Evolutionary conservation across 2,113 vertebrate species (phyloP).

Genomic region (Leucoraja erinaceus): DNA sequence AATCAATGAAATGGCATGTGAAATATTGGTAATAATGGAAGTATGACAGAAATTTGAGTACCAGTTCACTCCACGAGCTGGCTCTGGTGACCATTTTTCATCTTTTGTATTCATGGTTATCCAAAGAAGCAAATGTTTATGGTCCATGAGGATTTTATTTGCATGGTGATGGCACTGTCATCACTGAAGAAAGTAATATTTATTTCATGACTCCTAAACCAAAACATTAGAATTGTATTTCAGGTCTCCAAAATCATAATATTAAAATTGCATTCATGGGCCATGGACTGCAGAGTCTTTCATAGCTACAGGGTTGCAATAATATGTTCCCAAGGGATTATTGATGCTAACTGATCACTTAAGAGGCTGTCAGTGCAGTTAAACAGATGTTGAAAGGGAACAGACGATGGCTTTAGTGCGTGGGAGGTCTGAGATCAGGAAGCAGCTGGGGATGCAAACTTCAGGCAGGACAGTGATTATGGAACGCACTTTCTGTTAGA

Average conservation of each 20-base stretch:
- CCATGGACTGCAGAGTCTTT: conserved; percentile 2
- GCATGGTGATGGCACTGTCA: background rate
- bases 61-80: too few species aligned
- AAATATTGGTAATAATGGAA: background rate
- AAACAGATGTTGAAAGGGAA: conserved; percentile 53
- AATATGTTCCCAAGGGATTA: conserved; percentile 38
- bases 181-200: background rate
- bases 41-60: background rate
- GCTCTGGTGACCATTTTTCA: background rate
- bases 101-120: background rate
- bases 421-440: conserved; percentile 47
- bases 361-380: conserved; percentile 40
- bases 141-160: background rate
- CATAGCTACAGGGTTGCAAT: background rate
- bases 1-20: background rate
- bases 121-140: background rate
- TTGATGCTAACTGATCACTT: conserved; percentile 38
- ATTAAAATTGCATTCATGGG: background rate
- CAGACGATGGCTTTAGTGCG: conserved; percentile 51
- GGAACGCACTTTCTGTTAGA: conserved; percentile 68
- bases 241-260: background rate
- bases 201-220: background rate
- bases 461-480: conserved; percentile 53
- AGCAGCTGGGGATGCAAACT: conserved; percentile 53
- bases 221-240: background rate